Percentiles rank a stretch among this genome's conserved stretches.
These are phyloP conservation scores for Dipodomys stephensi DNA, from an alignment of 2,113 vertebrate species.

Conservation along the genomic window DNA sequence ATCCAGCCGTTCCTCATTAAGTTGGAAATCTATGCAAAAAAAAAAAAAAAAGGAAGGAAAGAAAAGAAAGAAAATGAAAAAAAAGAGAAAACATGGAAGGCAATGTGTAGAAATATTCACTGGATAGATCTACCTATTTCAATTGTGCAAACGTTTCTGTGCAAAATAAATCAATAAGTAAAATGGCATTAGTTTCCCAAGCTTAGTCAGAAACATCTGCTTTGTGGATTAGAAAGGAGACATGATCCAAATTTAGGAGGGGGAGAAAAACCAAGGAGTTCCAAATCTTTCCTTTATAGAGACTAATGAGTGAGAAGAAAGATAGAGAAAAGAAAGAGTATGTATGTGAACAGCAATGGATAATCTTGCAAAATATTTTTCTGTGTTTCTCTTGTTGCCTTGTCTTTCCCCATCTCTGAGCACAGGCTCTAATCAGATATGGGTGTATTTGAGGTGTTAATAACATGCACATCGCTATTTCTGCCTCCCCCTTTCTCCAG, in stretches of 20 bases:
- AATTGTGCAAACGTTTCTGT: constrained; percentile 65
- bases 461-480: neutral
- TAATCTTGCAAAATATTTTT: constrained; percentile 58
- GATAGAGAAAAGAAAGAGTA: constrained; percentile 62
- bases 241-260: constrained; percentile 48
- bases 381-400: constrained; percentile 17
- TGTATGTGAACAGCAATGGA: constrained; percentile 34
- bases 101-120: constrained; percentile 64
- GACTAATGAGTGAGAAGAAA: constrained; percentile 66
- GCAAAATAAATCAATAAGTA: neutral
- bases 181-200: constrained; percentile 66
- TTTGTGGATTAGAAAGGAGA: constrained; percentile 81
- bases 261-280: neutral
- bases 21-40: constrained; percentile 72
- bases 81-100: constrained; percentile 69
- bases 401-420: constrained; percentile 58
- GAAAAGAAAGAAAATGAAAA: constrained; percentile 72
- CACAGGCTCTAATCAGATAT: constrained; percentile 46
- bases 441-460: constrained; percentile 62
- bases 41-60: constrained; percentile 46
- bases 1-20: constrained; percentile 84
- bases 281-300: constrained; percentile 76
- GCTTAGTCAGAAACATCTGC: constrained; percentile 77
- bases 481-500: neutral
- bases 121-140: constrained; percentile 63